Base-by-base conservation (phyloP, 2,888 invertebrate species). In the Drosophila diplacantha region DNA sequence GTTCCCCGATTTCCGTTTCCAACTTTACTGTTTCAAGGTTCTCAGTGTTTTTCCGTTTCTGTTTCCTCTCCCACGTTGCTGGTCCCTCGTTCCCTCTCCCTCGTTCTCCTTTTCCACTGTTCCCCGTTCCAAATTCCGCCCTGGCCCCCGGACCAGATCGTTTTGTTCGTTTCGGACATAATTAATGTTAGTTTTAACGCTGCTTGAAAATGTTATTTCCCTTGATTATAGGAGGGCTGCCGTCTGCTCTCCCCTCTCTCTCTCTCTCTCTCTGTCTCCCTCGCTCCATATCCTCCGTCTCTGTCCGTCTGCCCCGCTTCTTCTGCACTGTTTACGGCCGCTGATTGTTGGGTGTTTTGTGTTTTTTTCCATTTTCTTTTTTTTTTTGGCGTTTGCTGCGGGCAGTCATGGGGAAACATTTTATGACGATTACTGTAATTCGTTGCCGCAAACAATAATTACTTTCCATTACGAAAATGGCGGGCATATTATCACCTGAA, bases 111-210 rank as follows among this genome's bases (percentile, higher is more conserved):
- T 18, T 43, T 41, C 38, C 26, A 41, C n/a, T 32, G 11, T 54
- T 37, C 26, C 31, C 24, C 8, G 22, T 34, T 29, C 22, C 44
- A 37, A 44, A 44, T 51, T 43, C 46, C 26, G 38, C 24, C 38
- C 22, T 16, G 34, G 20, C 38, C 57, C 51, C 4, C n/a, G 11
- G 57, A 58, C 43, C 63, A 79, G 44, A 81, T 83, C 80, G 82
- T 83, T 80, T 83, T 83, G 83, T 80, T 83, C 79, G 82, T 83
- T 81, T 83, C 77, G 83, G 85, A 83, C 81, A 83, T 86, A 87
- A 87, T 87, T 87, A 87, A 87, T 87, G 87, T 87, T 87, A 86
- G 86, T 87, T 87, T 87, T 87, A 87, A 86, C 86, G 87, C 86
- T 87, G 85, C 83, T 82, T 83, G 78, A 84, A 86, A 86, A 86